Evolutionary conservation across 2,113 vertebrate species (phyloP).

Genomic region (Cyanoramphus novaezelandiae): DNA sequence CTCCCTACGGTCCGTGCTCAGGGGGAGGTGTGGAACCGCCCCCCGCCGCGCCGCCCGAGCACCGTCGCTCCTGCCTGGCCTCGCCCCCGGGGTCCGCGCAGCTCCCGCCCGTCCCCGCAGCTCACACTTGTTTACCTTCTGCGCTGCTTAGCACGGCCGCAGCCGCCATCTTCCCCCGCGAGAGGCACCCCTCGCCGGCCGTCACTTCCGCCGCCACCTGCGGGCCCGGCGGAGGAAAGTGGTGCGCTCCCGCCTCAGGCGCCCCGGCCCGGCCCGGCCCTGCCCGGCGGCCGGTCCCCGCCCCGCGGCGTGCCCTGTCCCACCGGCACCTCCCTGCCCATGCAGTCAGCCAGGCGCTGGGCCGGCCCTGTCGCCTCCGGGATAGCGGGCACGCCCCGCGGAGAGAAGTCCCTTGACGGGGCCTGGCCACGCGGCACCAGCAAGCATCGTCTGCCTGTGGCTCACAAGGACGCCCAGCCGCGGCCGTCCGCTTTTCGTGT

Average conservation of each 20-base stretch:
- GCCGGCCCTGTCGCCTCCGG: not conserved
- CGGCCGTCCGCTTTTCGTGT: not conserved
- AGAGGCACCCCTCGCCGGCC: not conserved
- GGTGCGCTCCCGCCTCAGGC: not conserved
- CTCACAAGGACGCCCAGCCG: not conserved
- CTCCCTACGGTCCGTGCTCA: not conserved
- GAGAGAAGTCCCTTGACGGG: not conserved
- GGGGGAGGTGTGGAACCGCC: not conserved
- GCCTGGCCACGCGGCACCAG: not conserved
- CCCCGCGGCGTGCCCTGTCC: not conserved
- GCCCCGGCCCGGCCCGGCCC: no score
- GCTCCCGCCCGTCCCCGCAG: slow-evolving; percentile 43
- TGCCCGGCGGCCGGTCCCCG: no score
- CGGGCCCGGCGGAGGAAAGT: not conserved
- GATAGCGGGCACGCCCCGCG: not conserved
- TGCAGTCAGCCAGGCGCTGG: not conserved
- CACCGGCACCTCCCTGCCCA: not conserved
- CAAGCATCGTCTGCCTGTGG: not conserved
- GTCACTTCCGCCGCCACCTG: slow-evolving; percentile 75
- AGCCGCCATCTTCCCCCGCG: slow-evolving; percentile 66
- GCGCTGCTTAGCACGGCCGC: slow-evolving; percentile 56
- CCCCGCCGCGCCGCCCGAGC: not conserved
- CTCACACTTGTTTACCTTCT: slow-evolving; percentile 70
- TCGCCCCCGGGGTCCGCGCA: slow-evolving; percentile 9
- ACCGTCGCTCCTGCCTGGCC: not conserved